Base-by-base conservation (phyloP, 2,113 vertebrate species). In the Pycnonotus jocosus region DNA sequence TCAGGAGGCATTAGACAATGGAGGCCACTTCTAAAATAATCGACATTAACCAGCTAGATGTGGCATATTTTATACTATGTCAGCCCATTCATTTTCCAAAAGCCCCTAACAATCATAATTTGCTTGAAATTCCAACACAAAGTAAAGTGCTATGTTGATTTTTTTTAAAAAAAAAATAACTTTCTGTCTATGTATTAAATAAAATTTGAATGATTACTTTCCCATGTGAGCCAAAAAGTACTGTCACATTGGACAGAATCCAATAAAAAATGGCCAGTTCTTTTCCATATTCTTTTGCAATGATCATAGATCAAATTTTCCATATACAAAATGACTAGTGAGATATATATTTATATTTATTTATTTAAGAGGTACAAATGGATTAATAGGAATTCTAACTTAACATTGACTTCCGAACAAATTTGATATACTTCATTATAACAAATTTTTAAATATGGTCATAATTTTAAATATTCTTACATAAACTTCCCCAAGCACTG, bases 141-240 rank as follows among this genome's bases (percentile, higher is more conserved):
- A 93, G 61, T 51, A 80, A 91, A 96, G 90, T 53, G 45, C 15
- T 91, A 65, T 42, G 61, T 19, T 95, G 83, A 71, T 80, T 92
- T 30, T 53, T 68, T 81, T 82, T 44, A 13, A 25, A 51, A 76
- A 81, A 88, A 81, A 70, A 61, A 65, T 84, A 87, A 91, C 53
- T 95, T 95, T 93, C 73, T 94, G 78, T 18, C n/a, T 86, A 83
- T 74, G 77, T 86, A 86, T 69, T 73, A 90, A 94, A 88, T 72
- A 81, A 73, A 91, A 94, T 82, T 58, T 44, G 64, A 97, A 95
- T 86, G 5, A 86, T 84, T 94, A 80, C 30, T 65, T 96, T 95
- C 31, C 73, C 50, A 93, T 82, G 25, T 78, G 79, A 97, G 90
- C 62, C 77, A 95, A 69, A 79, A 77, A 82, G 53, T 70, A 92